Evolutionary conservation across 2,888 invertebrate genomes (phyloP), one percentile per base, ranked within the genome.

Genomic region (Sabatieria punctata): DNA sequence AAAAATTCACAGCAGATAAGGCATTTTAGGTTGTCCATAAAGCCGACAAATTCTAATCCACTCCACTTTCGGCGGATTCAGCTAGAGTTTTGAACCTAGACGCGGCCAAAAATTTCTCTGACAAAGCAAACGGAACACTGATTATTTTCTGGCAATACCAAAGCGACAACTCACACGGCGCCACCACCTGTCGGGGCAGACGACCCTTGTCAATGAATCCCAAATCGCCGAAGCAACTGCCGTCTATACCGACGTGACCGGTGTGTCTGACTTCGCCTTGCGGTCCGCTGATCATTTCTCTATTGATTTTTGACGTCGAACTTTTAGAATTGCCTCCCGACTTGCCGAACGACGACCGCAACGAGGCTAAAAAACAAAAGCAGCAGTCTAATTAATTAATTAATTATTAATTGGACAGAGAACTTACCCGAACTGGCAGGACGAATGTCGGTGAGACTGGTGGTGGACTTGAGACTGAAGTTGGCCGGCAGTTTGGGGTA

Each of bases 251-350:
- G 13, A 97, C 86, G 66, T 97, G 97, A 8, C 79, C 79, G 0
- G 89, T 95, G 66, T 97, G 97, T 60, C 89, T 85, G 21, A 95
- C 77, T 66, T 95, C 93, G 35, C 88, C 89, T 66, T 93, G 89
- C 0, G 97, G 95, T 50, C 83, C 80, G 41, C 91, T 89, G 60
- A 95, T 97, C 89, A 91, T 33, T 43, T 56, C 41, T 48, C 61
- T 62, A 48, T 52, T 54, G 41, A 49, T 51, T 38, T 59, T 59
- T 15, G 54, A 24, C 26, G 51, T 52, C 8, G 48, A 47, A 18
- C 51, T 86, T 65, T 82, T 83, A 8, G 84, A 78, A 11, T 15
- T 8, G 8, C 30, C 30, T 8, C 30, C 30, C 30, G 30, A 30
- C 30, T 30, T 30, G 30, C 30, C 30, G 15, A 30, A 30, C 8